Conservation (phyloP, 2,797 vertebrate genomes). For the Poecilia gillii region DNA sequence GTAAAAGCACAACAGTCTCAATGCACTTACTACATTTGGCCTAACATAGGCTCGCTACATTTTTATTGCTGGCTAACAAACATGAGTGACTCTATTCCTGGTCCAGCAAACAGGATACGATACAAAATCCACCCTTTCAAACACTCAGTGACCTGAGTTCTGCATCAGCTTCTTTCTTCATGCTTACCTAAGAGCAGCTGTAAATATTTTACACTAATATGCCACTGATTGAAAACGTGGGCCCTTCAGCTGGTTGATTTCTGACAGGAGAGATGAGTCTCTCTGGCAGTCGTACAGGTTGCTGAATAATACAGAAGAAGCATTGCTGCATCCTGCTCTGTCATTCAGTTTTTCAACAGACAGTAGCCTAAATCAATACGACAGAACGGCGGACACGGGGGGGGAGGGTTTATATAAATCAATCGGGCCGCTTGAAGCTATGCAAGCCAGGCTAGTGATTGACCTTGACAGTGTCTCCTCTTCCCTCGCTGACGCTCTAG, state of each 20-base stretch:
- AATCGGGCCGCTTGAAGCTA: constrained; percentile 70
- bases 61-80: constrained; percentile 12
- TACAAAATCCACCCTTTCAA: constrained; percentile 41
- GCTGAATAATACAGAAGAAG: constrained; percentile 60
- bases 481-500: constrained; percentile 58
- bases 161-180: constrained; percentile 24
- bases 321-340: constrained; percentile 44
- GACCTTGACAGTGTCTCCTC: constrained; percentile 74
- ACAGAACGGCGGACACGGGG: constrained; percentile 61
- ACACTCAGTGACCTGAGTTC: constrained; percentile 25
- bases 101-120: constrained; percentile 49
- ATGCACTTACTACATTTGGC: background rate
- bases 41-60: background rate
- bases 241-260: constrained; percentile 42
- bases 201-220: constrained; percentile 58
- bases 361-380: constrained; percentile 71
- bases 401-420: constrained; percentile 65
- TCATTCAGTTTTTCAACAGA: constrained; percentile 55
- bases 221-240: constrained; percentile 32
- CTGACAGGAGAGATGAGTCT: constrained; percentile 37
- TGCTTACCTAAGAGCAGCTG: constrained; percentile 25
- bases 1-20: background rate
- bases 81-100: constrained; percentile 46
- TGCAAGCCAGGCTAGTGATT: constrained; percentile 65
- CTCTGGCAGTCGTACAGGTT: constrained; percentile 38